phyloP scores from a whole-genome alignment of 2,888 invertebrate genomes.

The Pollenia griseotomentosa region DNA sequence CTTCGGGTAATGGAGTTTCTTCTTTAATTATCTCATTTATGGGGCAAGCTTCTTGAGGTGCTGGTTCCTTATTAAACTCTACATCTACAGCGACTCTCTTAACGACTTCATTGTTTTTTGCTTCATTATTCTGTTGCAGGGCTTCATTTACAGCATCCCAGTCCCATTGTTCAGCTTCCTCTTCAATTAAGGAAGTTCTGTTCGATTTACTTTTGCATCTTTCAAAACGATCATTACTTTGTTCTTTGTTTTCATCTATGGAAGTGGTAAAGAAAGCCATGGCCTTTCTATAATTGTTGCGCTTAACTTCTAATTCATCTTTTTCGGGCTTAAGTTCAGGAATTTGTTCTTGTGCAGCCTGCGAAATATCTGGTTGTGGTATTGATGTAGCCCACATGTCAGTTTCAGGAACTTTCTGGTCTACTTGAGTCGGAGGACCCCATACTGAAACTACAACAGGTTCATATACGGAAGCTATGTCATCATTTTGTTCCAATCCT shows the following conservation, averaged over 20 bases:
- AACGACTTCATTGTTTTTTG: neutral
- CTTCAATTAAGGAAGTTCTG: conserved; percentile 73
- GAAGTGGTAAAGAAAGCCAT: conserved; percentile 83
- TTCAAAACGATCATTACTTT: conserved; percentile 64
- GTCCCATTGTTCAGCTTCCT: conserved; percentile 71
- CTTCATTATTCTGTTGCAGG: conserved; percentile 24
- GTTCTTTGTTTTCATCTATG: conserved; percentile 80
- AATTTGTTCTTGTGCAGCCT: neutral
- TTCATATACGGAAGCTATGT: conserved; percentile 78
- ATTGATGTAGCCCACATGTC: conserved; percentile 78
- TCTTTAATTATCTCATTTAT: neutral
- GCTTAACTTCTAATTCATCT: conserved; percentile 80
- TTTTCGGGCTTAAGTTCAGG: conserved; percentile 41
- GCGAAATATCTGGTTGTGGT: neutral
- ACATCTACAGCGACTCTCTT: conserved; percentile 22
- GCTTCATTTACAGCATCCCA: conserved; percentile 55
- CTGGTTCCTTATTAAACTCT: conserved; percentile 72
- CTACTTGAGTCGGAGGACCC: conserved; percentile 60
- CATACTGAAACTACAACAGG: conserved; percentile 76
- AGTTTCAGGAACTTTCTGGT: conserved; percentile 53
- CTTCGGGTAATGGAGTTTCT: conserved; percentile 62
- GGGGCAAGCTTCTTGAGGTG: neutral
- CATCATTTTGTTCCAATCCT: conserved; percentile 67
- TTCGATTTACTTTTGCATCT: conserved; percentile 58
- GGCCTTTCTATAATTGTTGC: conserved; percentile 82